phyloP scores from a whole-genome alignment of 2,113 vertebrate genomes.

The Oncorhynchus gorbuscha region DNA sequence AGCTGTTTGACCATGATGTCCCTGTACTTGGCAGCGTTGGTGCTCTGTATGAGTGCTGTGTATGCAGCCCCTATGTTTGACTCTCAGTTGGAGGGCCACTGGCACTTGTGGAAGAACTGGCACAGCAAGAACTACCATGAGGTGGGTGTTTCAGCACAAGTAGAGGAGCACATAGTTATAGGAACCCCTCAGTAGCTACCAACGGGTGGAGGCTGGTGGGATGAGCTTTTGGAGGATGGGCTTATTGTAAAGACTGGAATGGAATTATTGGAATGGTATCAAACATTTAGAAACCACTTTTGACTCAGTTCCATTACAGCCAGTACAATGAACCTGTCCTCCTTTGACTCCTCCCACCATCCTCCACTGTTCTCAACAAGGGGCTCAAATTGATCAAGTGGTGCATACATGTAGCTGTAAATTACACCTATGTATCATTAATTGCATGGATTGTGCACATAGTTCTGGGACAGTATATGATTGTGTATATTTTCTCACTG shows the following conservation, averaged over 20 bases:
- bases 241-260: too few species aligned
- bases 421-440: not conserved
- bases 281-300: too few species aligned
- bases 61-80: slow-evolving; percentile 72
- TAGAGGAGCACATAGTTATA: not conserved
- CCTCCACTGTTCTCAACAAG: too few species aligned
- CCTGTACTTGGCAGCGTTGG: slow-evolving; percentile 50
- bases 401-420: not conserved
- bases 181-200: too few species aligned
- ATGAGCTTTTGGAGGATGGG: too few species aligned
- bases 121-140: slow-evolving; percentile 76
- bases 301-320: too few species aligned
- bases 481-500: not conserved
- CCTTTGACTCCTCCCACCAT: too few species aligned
- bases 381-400: too few species aligned
- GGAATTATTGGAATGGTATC: too few species aligned
- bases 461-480: too few species aligned
- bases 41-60: slow-evolving; percentile 63
- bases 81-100: slow-evolving; percentile 73
- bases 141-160: slow-evolving; percentile 62
- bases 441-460: not conserved
- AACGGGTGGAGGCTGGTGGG: too few species aligned
- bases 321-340: too few species aligned
- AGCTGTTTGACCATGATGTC: slow-evolving; percentile 55
- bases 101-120: slow-evolving; percentile 83